These are phyloP conservation scores for Lissocephala sabroskyi DNA, from an alignment of 2,888 invertebrate genomes.

Conservation along the genomic window DNA sequence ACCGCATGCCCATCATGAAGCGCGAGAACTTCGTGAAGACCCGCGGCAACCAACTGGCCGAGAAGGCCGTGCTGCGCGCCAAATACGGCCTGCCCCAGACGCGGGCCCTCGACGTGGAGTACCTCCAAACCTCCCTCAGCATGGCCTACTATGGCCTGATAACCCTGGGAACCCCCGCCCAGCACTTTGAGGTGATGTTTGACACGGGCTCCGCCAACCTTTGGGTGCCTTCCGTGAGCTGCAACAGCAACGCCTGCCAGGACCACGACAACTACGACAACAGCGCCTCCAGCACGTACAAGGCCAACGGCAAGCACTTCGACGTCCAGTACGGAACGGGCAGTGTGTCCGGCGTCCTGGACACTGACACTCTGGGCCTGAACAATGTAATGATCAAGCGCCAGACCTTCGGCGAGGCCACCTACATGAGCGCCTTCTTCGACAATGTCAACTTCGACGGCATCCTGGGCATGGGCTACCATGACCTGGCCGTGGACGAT, in stretches of 20 bases:
- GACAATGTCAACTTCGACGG: constrained; percentile 98
- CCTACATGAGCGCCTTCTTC: constrained; percentile 94
- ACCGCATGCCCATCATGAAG: constrained; percentile 51
- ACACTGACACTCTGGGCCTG: constrained; percentile 84
- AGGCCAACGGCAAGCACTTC: constrained; percentile 89
- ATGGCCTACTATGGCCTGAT: constrained; percentile 96
- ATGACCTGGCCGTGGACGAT: constrained; percentile 87
- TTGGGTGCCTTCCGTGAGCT: constrained; percentile 98
- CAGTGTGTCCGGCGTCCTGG: constrained; percentile 94
- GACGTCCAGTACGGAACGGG: constrained; percentile 96
- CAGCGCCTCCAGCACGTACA: constrained; percentile 84
- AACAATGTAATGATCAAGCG: constrained; percentile 80
- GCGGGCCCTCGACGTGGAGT: constrained; percentile 34
- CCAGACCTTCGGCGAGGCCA: constrained; percentile 96
- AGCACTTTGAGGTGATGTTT: constrained; percentile 94
- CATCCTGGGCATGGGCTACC: constrained; percentile 94
- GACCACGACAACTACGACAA: constrained; percentile 96
- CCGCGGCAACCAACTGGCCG: constrained; percentile 36
- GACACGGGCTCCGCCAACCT: constrained; percentile 96
- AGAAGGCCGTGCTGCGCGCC: constrained; percentile 36
- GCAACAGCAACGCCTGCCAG: constrained; percentile 92
- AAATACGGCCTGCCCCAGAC: constrained; percentile 37
- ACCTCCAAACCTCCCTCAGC: constrained; percentile 89
- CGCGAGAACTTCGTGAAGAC: constrained; percentile 51
- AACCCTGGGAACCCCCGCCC: constrained; percentile 90